Evolutionary conservation across 2,113 vertebrate species (phyloP).

Genomic region (Centropristis striata): DNA sequence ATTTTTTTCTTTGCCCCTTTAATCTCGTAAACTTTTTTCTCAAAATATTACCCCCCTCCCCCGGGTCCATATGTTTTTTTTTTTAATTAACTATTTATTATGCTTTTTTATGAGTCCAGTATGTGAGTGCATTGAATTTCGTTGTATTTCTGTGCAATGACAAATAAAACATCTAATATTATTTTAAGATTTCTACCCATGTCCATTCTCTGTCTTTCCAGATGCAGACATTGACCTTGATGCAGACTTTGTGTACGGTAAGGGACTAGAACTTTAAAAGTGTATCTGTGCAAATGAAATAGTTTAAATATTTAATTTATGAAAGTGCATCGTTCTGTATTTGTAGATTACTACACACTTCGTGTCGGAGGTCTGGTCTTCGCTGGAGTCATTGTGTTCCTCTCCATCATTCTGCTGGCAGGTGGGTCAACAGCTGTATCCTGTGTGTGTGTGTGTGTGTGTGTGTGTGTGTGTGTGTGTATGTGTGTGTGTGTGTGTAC

Average conservation of each 20-base stretch:
- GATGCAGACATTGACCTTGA: slow-evolving; percentile 68
- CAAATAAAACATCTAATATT: too few species aligned
- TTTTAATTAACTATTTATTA: too few species aligned
- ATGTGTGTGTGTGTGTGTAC: neutral
- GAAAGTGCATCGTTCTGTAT: neutral
- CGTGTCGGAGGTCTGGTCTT: slow-evolving; percentile 81
- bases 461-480: neutral
- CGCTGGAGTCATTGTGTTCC: slow-evolving; percentile 77
- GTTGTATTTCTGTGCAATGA: too few species aligned
- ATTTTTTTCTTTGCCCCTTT: too few species aligned
- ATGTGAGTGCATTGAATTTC: too few species aligned
- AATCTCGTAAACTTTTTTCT: too few species aligned
- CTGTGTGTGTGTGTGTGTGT: slow-evolving; percentile 10
- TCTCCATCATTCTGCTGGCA: slow-evolving; percentile 81
- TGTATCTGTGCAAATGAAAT: neutral
- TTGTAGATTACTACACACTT: slow-evolving; percentile 84
- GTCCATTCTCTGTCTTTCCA: slow-evolving; percentile 50
- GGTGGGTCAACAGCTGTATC: slow-evolving; percentile 71
- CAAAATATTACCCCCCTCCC: too few species aligned
- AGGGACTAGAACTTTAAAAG: slow-evolving; percentile 31
- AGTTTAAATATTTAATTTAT: neutral
- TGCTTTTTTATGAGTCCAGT: too few species aligned
- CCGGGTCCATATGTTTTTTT: too few species aligned
- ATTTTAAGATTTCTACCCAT: neutral
- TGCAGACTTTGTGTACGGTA: slow-evolving; percentile 85